Conservation (phyloP, 2,797 vertebrate species). For the Alectoris magna region DNA sequence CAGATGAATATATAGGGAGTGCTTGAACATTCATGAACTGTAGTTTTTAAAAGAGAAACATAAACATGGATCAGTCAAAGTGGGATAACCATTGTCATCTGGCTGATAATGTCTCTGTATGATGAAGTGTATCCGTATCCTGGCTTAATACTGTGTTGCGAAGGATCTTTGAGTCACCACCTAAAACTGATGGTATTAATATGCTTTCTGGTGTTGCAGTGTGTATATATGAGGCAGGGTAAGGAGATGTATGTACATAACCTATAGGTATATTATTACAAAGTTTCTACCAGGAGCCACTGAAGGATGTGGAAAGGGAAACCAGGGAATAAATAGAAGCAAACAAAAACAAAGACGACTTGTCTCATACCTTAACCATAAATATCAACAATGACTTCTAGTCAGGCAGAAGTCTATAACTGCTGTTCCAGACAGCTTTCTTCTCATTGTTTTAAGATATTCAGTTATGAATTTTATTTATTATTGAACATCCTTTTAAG, state of each 20-base stretch:
- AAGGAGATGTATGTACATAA: neutral
- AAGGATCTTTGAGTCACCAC: neutral
- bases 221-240: neutral
- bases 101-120: neutral
- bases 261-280: fast-evolving
- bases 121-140: neutral
- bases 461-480: conserved; percentile 19
- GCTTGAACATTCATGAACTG: neutral
- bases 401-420: neutral
- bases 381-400: neutral
- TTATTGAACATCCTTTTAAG: neutral
- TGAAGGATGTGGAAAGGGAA: neutral
- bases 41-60: neutral
- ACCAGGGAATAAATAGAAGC: neutral
- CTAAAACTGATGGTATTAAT: neutral
- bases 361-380: neutral
- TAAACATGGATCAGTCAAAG: neutral
- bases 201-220: neutral
- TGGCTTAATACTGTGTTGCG: neutral
- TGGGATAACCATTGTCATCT: neutral
- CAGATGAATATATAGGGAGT: neutral
- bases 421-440: conserved; percentile 11
- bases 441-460: neutral
- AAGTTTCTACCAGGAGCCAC: neutral
- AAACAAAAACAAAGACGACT: conserved; percentile 24